phyloP scores from a whole-genome alignment of 2,797 vertebrate genomes.

The Pseudomugil tenellus region DNA sequence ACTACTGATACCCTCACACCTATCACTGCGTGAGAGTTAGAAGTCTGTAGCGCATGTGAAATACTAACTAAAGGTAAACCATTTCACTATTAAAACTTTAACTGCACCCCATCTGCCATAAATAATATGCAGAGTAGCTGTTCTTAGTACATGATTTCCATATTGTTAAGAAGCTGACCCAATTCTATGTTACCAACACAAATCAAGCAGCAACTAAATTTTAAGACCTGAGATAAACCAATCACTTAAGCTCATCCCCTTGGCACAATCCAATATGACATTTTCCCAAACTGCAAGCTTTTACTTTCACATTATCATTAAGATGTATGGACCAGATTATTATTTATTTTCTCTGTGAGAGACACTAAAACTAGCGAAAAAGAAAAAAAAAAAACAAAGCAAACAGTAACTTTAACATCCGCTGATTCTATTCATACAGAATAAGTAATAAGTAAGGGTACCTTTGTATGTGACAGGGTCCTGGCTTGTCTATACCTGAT shows the following conservation, averaged over 20 bases:
- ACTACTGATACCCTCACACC: constrained; percentile 10
- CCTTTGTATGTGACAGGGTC: constrained; percentile 28
- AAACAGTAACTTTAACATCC: background rate
- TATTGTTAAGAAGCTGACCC: constrained; percentile 40
- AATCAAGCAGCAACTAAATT: constrained; percentile 31
- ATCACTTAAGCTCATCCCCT: constrained; percentile 18
- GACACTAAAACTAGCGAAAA: background rate
- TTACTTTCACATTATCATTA: constrained; percentile 4
- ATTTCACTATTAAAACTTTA: constrained; percentile 36
- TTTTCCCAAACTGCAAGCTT: constrained; percentile 4
- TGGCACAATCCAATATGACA: constrained; percentile 6
- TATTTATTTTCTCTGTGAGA: constrained; percentile 10
- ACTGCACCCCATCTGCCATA: constrained; percentile 23
- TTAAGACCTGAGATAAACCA: constrained; percentile 37
- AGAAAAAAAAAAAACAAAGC: background rate
- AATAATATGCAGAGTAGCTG: constrained; percentile 22
- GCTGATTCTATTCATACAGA: background rate
- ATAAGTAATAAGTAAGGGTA: constrained; percentile 34
- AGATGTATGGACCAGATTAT: constrained; percentile 1
- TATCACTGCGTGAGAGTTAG: background rate
- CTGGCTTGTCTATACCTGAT: constrained; percentile 45
- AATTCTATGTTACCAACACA: constrained; percentile 29
- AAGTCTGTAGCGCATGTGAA: constrained; percentile 9
- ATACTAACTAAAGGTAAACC: constrained; percentile 26
- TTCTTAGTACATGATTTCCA: constrained; percentile 30